These are phyloP conservation scores for Cololabis saira DNA, from an alignment of 2,113 vertebrate genomes.

Conservation along the genomic window DNA sequence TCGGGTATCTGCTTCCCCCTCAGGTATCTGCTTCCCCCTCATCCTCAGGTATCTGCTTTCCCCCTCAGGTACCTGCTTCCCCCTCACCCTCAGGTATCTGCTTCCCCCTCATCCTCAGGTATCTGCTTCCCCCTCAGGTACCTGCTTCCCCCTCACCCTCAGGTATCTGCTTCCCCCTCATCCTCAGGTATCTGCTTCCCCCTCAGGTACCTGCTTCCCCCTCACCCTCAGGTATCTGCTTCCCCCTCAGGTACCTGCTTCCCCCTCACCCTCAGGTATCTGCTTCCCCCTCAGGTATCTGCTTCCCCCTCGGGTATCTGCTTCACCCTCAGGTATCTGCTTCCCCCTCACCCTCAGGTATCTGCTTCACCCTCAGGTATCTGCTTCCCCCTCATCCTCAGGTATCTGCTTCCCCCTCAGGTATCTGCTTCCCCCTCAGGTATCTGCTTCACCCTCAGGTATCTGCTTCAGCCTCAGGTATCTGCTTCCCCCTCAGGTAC, in stretches of 20 bases:
- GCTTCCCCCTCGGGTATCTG: background rate
- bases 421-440: conserved; percentile 4
- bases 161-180: conserved; percentile 5
- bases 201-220: conserved; percentile 11
- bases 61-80: background rate
- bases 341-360: background rate
- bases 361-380: background rate
- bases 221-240: too few species aligned
- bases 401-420: background rate
- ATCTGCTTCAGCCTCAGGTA: background rate
- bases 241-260: background rate
- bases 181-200: background rate
- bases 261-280: too few species aligned
- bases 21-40: too few species aligned
- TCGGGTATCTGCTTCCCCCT: background rate
- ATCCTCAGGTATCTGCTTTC: too few species aligned
- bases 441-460: conserved; percentile 7
- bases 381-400: background rate
- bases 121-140: background rate
- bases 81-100: background rate
- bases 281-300: background rate
- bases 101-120: background rate
- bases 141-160: background rate
- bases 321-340: background rate
- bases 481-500: background rate